A percentile compares a stretch with the other conserved stretches of the same genome.
phyloP scores from a whole-genome alignment of 2,888 invertebrate species.

The Spisula subtruncata region DNA sequence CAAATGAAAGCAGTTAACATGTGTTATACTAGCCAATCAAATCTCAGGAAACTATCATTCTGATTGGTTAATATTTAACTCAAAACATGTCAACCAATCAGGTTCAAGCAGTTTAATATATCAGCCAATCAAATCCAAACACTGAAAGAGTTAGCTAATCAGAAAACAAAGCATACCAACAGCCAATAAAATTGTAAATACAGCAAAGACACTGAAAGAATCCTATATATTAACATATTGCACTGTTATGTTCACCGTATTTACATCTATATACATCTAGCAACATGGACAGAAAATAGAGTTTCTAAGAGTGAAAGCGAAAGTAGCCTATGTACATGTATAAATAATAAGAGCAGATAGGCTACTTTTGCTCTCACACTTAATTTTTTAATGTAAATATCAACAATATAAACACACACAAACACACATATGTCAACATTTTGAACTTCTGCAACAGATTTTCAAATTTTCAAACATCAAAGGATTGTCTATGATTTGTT shows the following conservation, averaged over 20 bases:
- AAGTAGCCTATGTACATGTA: not conserved
- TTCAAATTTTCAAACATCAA: not conserved
- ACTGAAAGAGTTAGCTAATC: not conserved
- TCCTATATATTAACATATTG: constrained; percentile 24
- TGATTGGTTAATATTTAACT: not conserved
- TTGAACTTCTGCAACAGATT: not conserved
- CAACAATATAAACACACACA: not conserved
- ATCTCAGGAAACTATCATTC: not conserved
- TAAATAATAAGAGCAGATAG: not conserved
- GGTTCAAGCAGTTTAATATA: not conserved
- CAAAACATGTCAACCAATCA: not conserved
- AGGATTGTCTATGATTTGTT: constrained; percentile 6
- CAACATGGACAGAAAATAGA: not conserved
- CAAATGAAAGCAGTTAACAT: not conserved
- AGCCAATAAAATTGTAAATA: constrained; percentile 8
- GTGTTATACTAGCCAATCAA: not conserved
- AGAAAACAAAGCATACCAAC: not conserved
- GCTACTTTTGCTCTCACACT: not conserved
- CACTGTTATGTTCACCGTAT: constrained; percentile 12
- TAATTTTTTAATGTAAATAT: not conserved
- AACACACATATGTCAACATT: too few relatives aligned
- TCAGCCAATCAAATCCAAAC: constrained; percentile 3
- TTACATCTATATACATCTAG: constrained; percentile 16
- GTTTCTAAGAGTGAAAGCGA: not conserved
- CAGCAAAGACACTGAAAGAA: constrained; percentile 24